These are phyloP conservation scores for Tachystola acroxantha DNA, from an alignment of 2,888 invertebrate species.

Conservation along the genomic window DNA sequence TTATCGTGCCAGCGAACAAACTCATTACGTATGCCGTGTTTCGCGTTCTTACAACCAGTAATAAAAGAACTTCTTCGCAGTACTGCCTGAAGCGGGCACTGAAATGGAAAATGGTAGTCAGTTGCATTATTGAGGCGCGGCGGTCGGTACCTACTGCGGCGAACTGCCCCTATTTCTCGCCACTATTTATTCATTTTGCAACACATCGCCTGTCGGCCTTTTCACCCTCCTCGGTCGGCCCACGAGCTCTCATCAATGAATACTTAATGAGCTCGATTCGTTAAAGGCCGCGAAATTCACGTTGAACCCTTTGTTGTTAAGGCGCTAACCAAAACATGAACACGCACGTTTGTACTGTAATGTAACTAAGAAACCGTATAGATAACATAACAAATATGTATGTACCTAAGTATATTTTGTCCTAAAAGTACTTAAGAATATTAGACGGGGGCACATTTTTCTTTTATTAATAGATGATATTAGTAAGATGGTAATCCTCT, in stretches of 20 bases:
- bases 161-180: constrained; percentile 75
- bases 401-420: too few species aligned
- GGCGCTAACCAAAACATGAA: constrained; percentile 57
- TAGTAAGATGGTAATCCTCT: too few species aligned
- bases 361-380: too few species aligned
- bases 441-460: too few species aligned
- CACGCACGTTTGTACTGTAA: constrained; percentile 61
- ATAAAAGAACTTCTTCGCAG: constrained; percentile 26
- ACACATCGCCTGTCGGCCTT: constrained; percentile 69
- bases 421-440: too few species aligned
- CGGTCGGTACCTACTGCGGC: constrained; percentile 55
- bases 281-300: constrained; percentile 73
- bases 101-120: constrained; percentile 25
- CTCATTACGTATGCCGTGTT: constrained; percentile 57
- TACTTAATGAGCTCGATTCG: constrained; percentile 61
- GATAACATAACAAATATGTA: too few species aligned
- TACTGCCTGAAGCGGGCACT: constrained; percentile 18
- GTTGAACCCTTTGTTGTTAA: constrained; percentile 44
- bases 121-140: constrained; percentile 63
- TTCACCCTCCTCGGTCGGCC: constrained; percentile 57
- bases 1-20: constrained; percentile 64
- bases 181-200: constrained; percentile 76
- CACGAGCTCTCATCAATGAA: constrained; percentile 65
- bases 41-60: constrained; percentile 45
- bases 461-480: too few species aligned